Evolutionary conservation across 2,888 invertebrate genomes (phyloP).

Genomic region (Gortyna flavago): DNA sequence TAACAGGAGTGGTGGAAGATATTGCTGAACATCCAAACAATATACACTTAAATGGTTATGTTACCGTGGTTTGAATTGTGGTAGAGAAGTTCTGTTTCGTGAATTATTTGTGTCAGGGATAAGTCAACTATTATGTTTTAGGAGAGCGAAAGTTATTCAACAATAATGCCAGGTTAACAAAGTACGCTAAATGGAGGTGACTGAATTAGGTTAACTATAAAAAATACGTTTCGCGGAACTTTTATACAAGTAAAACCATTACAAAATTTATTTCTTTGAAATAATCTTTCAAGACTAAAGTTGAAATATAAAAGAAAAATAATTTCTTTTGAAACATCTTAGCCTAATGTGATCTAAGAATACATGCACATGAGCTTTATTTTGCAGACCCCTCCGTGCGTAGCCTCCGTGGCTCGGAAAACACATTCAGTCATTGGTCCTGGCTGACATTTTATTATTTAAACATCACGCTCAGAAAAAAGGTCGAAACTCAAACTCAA

Average conservation of each 20-base stretch:
- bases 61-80: not conserved
- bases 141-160: not conserved
- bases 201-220: too few relatives aligned
- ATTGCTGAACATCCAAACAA: not conserved
- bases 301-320: not conserved
- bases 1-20: not conserved
- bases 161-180: not conserved
- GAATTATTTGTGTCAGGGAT: not conserved
- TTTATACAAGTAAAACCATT: not conserved
- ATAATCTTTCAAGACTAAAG: constrained; percentile 1
- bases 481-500: too few relatives aligned
- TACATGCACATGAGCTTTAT: not conserved
- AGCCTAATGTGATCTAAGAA: not conserved
- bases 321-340: not conserved
- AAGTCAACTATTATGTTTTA: not conserved
- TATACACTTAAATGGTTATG: too few relatives aligned
- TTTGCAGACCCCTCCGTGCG: too few relatives aligned
- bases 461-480: too few relatives aligned
- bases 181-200: not conserved
- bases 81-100: not conserved
- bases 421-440: not conserved
- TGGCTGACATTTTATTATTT: not conserved
- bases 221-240: not conserved
- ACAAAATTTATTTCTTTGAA: constrained; percentile 3
- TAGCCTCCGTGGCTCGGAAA: too few relatives aligned